Evolutionary conservation across 2,113 vertebrate genomes (phyloP), one percentile per base, ranked within the genome.

Genomic region (Brienomyrus longianalis): DNA sequence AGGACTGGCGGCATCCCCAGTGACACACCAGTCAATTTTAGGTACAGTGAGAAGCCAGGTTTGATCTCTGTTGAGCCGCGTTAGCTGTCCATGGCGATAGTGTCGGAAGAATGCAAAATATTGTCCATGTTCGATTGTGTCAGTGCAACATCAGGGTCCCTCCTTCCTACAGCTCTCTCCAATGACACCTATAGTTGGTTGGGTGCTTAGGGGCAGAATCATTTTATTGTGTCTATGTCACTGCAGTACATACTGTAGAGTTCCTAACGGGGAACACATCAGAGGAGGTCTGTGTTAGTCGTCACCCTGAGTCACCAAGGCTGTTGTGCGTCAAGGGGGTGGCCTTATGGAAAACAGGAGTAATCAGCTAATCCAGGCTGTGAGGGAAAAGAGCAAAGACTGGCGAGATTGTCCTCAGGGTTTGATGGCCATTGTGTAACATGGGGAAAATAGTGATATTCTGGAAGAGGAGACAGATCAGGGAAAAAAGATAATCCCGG

Each of bases 331-430:
- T 84, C 45, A 48, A n/a, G 83, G 45, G 19, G 19, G 83, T 47
- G 83, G 45, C 21, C 23, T 23, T 10, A 10, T n/a, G 83, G 83
- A 84, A 84, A 84, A 47, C n/a, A 8, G 83, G 74, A 43, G 15
- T 48, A 84, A 84, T 84, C 45, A 48, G 83, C 83, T 48, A 84
- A n/a, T 84, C 83, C 90, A 90, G 90, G 92, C 91, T 89, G 90
- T 89, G 89, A 89, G 31, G 86, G 70, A 62, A 88, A 89, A 90
- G 77, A 87, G 83, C 39, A 43, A 84, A 47, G 45, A 84, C 43
- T 47, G 83, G 23, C 17, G 19, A 83, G 51, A 87, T 54, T 31
- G 43, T 47, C 59, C 45, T 48, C 56, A 70, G 11, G 39, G 39
- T 70, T 23, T 88, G 21, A 59, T 3, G 39, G 43, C 39, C 83